phyloP scores from a whole-genome alignment of 1,140 invertebrate genomes.

The Scaptomyza pallida region DNA sequence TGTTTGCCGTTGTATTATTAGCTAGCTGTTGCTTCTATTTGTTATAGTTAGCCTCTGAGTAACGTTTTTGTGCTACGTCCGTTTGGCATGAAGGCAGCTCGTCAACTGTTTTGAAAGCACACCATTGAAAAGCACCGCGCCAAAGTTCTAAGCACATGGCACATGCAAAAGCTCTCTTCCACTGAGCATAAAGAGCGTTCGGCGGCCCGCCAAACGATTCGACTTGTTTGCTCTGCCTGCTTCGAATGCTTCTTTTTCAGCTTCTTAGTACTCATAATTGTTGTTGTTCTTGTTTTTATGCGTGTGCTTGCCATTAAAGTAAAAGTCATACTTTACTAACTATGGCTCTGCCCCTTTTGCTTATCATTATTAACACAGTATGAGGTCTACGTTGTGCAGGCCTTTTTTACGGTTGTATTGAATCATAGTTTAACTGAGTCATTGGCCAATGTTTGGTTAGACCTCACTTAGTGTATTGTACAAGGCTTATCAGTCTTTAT shows the following conservation, averaged over 20 bases:
- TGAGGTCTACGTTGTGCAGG: too few relatives aligned
- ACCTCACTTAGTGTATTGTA: not conserved
- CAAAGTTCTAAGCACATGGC: constrained; percentile 72
- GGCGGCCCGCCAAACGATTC: constrained; percentile 2
- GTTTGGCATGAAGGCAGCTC: constrained; percentile 72
- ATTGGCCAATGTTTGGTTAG: not conserved
- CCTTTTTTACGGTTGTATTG: not conserved
- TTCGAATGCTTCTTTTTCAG: not conserved
- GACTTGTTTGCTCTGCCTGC: not conserved
- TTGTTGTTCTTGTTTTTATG: constrained; percentile 2
- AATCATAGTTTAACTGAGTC: constrained; percentile 6
- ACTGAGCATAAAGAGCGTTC: constrained; percentile 46
- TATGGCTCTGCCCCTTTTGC: not conserved
- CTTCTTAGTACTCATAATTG: not conserved
- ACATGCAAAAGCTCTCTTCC: constrained; percentile 41
- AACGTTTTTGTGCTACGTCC: constrained; percentile 49
- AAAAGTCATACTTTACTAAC: not conserved
- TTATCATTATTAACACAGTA: too few relatives aligned
- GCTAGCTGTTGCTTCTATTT: constrained; percentile 46
- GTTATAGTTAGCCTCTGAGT: constrained; percentile 17
- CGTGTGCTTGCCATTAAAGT: not conserved
- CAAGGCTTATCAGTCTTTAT: constrained; percentile 16
- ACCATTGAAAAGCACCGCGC: constrained; percentile 22
- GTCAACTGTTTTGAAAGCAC: constrained; percentile 69
- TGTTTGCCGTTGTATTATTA: constrained; percentile 33